phyloP scores from a whole-genome alignment of 30 jellyfish, hydroid and myxozoan species.

The Aurelia sp. region DNA sequence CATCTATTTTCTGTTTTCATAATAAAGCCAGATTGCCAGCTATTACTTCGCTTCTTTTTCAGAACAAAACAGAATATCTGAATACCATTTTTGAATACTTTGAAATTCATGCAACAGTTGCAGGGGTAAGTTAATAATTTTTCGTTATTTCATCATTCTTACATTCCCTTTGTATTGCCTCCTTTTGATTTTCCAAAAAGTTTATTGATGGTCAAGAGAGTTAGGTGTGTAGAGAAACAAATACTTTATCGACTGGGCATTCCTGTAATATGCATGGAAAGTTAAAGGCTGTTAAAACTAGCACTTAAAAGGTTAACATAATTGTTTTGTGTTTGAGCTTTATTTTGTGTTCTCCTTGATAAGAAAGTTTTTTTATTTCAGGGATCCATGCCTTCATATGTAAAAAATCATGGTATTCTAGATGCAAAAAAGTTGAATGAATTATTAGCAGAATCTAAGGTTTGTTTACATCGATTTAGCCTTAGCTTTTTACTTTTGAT shows the following conservation, averaged over 20 bases:
- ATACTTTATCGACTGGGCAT: too few species aligned
- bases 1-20: neutral
- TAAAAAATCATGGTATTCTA: slow-evolving; percentile 83
- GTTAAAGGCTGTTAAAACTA: too few species aligned
- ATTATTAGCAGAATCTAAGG: slow-evolving; percentile 78
- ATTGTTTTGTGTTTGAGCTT: neutral
- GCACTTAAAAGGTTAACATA: too few species aligned
- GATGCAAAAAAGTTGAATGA: slow-evolving; percentile 29
- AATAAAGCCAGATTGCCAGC: neutral
- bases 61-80: slow-evolving; percentile 42
- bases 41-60: neutral
- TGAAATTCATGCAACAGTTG: slow-evolving; percentile 87
- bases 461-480: neutral
- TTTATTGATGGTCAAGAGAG: too few species aligned
- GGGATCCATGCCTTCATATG: slow-evolving; percentile 43
- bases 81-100: slow-evolving; percentile 69
- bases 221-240: too few species aligned
- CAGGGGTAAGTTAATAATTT: neutral
- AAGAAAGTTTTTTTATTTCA: neutral
- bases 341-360: neutral
- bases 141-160: too few species aligned
- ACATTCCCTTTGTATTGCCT: too few species aligned
- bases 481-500: too few species aligned
- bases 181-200: too few species aligned
- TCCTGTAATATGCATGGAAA: too few species aligned